Conservation (phyloP, 2,797 vertebrate species). For the Morelia viridis region DNA sequence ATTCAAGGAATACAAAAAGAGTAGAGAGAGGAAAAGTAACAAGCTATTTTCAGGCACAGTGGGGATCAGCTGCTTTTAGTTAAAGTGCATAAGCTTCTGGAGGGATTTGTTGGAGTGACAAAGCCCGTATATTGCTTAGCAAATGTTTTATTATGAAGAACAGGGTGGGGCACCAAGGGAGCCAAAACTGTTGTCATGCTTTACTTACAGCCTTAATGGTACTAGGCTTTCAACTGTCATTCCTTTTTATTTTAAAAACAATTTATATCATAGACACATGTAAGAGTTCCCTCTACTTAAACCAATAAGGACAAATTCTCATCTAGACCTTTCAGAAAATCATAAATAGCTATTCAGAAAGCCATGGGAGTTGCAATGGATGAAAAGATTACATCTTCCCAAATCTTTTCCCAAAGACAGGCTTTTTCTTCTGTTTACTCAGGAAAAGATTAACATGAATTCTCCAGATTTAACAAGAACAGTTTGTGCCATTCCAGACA, state of each 20-base stretch:
- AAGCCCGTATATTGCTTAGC: not conserved
- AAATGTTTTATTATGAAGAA: not conserved
- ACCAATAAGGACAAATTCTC: not conserved
- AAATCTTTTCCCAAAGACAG: not conserved
- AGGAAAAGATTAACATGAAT: not conserved
- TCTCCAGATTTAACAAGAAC: constrained; percentile 4
- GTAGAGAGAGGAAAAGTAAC: not conserved
- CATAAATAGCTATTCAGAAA: constrained; percentile 1
- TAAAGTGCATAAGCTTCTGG: not conserved
- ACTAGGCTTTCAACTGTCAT: not conserved
- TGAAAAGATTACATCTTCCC: not conserved
- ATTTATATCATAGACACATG: not conserved
- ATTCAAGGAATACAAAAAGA: not conserved
- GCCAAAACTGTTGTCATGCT: not conserved
- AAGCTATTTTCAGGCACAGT: not conserved
- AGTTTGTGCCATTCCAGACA: not conserved
- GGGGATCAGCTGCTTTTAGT: not conserved
- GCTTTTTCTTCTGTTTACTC: constrained; percentile 7
- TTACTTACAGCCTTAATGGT: constrained; percentile 8
- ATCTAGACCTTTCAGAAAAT: not conserved
- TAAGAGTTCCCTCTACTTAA: not conserved
- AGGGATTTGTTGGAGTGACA: not conserved
- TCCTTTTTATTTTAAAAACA: constrained; percentile 1
- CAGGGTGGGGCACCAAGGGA: not conserved
- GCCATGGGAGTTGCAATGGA: not conserved